Evolutionary conservation across 2,797 vertebrate species (phyloP).

Genomic region (Sebastes glaucus): DNA sequence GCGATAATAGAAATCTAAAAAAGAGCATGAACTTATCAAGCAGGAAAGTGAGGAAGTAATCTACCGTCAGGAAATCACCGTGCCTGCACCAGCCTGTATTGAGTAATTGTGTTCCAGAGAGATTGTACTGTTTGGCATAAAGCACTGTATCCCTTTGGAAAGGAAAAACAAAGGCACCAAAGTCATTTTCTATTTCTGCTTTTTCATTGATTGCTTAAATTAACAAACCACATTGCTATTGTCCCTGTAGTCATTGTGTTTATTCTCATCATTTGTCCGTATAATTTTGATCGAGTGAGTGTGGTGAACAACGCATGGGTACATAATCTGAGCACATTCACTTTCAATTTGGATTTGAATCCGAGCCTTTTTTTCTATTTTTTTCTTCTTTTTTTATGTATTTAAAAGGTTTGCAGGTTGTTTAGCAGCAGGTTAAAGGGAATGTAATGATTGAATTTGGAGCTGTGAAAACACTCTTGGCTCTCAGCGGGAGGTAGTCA

Average conservation of each 20-base stretch:
- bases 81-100: slow-evolving; percentile 4
- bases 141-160: slow-evolving; percentile 21
- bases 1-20: slow-evolving; percentile 50
- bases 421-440: slow-evolving; percentile 4
- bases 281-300: slow-evolving; percentile 41
- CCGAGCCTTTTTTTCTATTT: background rate
- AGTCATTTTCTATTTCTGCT: slow-evolving; percentile 65
- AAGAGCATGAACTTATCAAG: slow-evolving; percentile 33
- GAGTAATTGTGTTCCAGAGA: slow-evolving; percentile 30
- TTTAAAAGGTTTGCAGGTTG: slow-evolving; percentile 11
- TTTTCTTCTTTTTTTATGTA: background rate
- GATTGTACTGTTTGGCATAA: slow-evolving; percentile 35
- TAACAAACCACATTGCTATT: slow-evolving; percentile 46
- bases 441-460: background rate
- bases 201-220: slow-evolving; percentile 69
- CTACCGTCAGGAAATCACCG: slow-evolving; percentile 44
- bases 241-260: slow-evolving; percentile 54
- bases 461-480: slow-evolving; percentile 8
- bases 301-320: slow-evolving; percentile 31
- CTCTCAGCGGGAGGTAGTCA: background rate
- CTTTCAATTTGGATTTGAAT: slow-evolving; percentile 20
- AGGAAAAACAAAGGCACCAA: slow-evolving; percentile 61
- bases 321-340: slow-evolving; percentile 22
- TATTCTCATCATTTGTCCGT: slow-evolving; percentile 56
- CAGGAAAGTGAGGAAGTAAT: slow-evolving; percentile 55